Evolutionary conservation across 1,140 invertebrate genomes (phyloP).

Genomic region (Anthonomus grandis): DNA sequence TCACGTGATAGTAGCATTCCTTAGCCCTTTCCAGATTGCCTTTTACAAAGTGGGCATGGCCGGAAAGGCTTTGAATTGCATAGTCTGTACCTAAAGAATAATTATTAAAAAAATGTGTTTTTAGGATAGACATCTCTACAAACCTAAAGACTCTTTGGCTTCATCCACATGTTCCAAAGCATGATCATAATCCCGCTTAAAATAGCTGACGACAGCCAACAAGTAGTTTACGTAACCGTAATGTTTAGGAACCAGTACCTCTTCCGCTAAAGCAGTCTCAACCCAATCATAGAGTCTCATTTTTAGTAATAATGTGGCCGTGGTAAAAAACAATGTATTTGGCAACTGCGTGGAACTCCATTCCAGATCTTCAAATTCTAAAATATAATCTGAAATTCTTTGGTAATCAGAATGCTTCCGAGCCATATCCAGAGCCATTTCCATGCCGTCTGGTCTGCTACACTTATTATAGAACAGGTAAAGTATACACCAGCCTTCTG

Average conservation of each 20-base stretch:
- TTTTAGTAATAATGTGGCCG: slow-evolving; percentile 37
- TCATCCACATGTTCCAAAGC: slow-evolving; percentile 38
- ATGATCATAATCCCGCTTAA: slow-evolving; percentile 33
- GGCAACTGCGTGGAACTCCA: slow-evolving; percentile 37
- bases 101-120: slow-evolving; percentile 8
- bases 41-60: slow-evolving; percentile 35
- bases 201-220: slow-evolving; percentile 37
- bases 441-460: slow-evolving; percentile 34
- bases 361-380: slow-evolving; percentile 32
- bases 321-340: slow-evolving; percentile 34
- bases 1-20: slow-evolving; percentile 34
- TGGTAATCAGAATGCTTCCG: slow-evolving; percentile 28
- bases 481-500: slow-evolving; percentile 37
- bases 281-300: slow-evolving; percentile 34
- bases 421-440: slow-evolving; percentile 36
- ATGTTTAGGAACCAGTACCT: slow-evolving; percentile 22
- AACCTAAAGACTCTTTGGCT: slow-evolving; percentile 33
- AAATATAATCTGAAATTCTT: slow-evolving; percentile 26
- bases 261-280: slow-evolving; percentile 35
- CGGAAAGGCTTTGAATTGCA: slow-evolving; percentile 31
- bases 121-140: slow-evolving; percentile 1
- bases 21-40: slow-evolving; percentile 31
- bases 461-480: slow-evolving; percentile 36
- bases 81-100: slow-evolving; percentile 34
- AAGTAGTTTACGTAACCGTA: slow-evolving; percentile 37